These are phyloP conservation scores for Serinus canaria DNA, from an alignment of 2,113 vertebrate species.

Conservation along the genomic window DNA sequence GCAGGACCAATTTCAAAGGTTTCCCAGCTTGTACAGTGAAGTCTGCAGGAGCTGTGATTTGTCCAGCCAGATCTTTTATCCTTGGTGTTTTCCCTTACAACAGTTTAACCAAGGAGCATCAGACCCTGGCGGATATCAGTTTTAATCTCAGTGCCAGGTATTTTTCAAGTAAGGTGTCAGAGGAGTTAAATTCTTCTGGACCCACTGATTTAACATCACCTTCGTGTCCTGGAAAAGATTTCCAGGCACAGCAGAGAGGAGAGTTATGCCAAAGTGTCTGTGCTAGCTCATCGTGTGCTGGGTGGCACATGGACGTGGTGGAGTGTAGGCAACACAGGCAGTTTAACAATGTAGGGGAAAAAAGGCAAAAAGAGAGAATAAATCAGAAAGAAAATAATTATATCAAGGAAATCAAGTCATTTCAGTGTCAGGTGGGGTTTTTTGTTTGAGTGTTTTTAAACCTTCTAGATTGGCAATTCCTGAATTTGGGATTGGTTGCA, in stretches of 20 bases:
- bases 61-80: neutral
- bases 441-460: neutral
- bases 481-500: neutral
- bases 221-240: neutral
- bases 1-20: neutral
- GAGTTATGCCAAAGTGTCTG: fast-evolving
- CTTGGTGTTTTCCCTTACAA: neutral
- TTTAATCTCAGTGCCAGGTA: neutral
- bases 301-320: too few relatives aligned
- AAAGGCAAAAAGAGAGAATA: neutral
- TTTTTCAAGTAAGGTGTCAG: neutral
- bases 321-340: fast-evolving
- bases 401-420: neutral
- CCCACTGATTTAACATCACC: neutral
- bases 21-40: neutral
- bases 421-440: neutral
- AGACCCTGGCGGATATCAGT: neutral
- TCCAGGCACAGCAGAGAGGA: neutral
- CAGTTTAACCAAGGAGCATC: neutral
- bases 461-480: neutral
- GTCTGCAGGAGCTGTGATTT: neutral
- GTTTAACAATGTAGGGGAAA: neutral
- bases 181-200: neutral
- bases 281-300: fast-evolving
- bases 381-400: neutral